These are phyloP conservation scores for Plebejus anna DNA, from an alignment of 2,888 invertebrate genomes.

Conservation along the genomic window DNA sequence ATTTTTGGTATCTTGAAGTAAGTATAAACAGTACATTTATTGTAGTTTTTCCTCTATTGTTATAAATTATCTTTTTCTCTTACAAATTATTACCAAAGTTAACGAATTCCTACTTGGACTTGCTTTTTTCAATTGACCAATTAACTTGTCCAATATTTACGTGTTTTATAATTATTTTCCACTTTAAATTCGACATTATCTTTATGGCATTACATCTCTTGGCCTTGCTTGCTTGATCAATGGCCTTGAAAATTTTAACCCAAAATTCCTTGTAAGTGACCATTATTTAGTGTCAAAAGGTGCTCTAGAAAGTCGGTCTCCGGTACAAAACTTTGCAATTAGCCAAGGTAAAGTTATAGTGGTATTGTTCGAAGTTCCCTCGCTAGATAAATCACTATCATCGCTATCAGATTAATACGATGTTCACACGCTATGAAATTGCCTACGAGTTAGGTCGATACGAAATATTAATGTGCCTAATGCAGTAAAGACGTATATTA, in stretches of 20 bases:
- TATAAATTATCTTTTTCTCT: too few species aligned
- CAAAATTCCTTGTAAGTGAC: background rate
- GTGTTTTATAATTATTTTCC: too few species aligned
- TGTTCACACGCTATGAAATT: slow-evolving; percentile 29
- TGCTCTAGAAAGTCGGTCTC: slow-evolving; percentile 2
- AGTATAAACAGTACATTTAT: too few species aligned
- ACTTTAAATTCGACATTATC: too few species aligned
- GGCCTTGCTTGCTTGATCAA: too few species aligned
- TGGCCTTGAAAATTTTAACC: background rate
- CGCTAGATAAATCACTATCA: slow-evolving; percentile 28
- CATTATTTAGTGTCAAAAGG: background rate
- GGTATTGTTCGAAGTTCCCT: slow-evolving; percentile 24
- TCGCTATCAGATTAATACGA: slow-evolving; percentile 23
- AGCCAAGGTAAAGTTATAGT: slow-evolving; percentile 18
- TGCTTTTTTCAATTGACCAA: too few species aligned
- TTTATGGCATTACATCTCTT: background rate
- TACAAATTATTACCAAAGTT: too few species aligned
- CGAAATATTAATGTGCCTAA: slow-evolving; percentile 1
- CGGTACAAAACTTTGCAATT: slow-evolving; percentile 23
- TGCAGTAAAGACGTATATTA: background rate
- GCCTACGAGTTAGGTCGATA: slow-evolving; percentile 3
- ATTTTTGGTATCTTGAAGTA: too few species aligned
- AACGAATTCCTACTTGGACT: too few species aligned
- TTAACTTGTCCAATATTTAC: too few species aligned
- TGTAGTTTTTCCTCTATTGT: too few species aligned